phyloP scores from a whole-genome alignment of 2,888 invertebrate species.

The Drosophila bunnanda region DNA sequence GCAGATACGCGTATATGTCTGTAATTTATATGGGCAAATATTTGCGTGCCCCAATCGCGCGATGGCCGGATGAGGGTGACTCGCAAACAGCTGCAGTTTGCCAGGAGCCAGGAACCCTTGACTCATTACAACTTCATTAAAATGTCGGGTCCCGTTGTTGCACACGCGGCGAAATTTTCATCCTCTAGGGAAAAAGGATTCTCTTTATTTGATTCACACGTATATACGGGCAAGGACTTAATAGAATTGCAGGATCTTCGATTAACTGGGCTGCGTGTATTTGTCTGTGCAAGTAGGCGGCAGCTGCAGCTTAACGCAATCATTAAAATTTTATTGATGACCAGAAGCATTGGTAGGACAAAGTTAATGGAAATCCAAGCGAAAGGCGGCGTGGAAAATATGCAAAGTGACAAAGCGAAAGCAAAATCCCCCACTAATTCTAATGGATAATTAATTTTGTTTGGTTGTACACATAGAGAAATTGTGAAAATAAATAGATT shows the following conservation, averaged over 20 bases:
- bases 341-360: conserved; percentile 45
- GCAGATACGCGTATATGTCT: conserved; percentile 60
- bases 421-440: conserved; percentile 58
- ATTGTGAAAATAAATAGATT: background rate
- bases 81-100: conserved; percentile 43
- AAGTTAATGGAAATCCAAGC: conserved; percentile 65
- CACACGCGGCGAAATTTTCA: conserved; percentile 53
- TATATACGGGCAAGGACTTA: conserved; percentile 33
- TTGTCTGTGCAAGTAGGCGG: conserved; percentile 22
- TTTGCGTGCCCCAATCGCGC: conserved; percentile 52
- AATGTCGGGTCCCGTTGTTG: conserved; percentile 51
- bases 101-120: conserved; percentile 46
- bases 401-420: conserved; percentile 61
- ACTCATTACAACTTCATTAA: conserved; percentile 72
- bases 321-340: conserved; percentile 74
- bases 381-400: conserved; percentile 62
- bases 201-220: conserved; percentile 1
- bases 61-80: background rate
- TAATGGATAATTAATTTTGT: conserved; percentile 74
- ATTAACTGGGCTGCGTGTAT: background rate
- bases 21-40: conserved; percentile 74
- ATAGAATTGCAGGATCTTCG: conserved; percentile 49
- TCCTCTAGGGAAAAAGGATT: conserved; percentile 32
- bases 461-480: conserved; percentile 47
- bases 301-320: conserved; percentile 54